Evolutionary conservation across 1,140 invertebrate genomes (phyloP).

Genomic region (Musca vetustissima): DNA sequence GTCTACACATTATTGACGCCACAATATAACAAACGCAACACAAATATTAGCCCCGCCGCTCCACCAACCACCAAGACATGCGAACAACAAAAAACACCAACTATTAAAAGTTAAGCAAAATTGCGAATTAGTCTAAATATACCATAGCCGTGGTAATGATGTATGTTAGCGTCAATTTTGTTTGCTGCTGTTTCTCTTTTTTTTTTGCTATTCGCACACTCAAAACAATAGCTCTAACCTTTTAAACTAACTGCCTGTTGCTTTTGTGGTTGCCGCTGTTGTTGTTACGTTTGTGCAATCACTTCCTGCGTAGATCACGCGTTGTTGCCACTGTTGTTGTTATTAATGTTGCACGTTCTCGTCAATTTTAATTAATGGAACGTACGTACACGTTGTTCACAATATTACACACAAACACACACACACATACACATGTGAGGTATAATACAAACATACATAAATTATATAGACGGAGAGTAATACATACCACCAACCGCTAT

Average conservation of each 20-base stretch:
- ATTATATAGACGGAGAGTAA: too few species aligned
- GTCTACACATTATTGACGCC: background rate
- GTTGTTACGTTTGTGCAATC: background rate
- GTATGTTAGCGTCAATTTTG: conserved; percentile 6
- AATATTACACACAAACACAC: too few species aligned
- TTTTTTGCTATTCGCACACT: conserved; percentile 7
- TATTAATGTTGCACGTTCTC: conserved; percentile 24
- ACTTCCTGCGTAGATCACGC: conserved; percentile 21
- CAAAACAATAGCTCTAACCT: conserved; percentile 8
- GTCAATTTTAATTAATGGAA: conserved; percentile 22
- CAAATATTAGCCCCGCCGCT: conserved; percentile 20
- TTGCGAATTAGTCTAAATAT: conserved; percentile 4
- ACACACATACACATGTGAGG: too few species aligned
- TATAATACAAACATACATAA: too few species aligned
- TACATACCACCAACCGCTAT: too few species aligned
- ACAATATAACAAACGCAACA: conserved; percentile 4
- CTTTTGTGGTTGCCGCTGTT: too few species aligned
- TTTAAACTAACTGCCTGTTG: background rate
- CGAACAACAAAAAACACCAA: background rate
- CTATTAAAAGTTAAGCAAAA: conserved; percentile 8
- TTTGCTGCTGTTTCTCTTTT: conserved; percentile 1
- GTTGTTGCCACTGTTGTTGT: conserved; percentile 20
- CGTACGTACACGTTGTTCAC: background rate
- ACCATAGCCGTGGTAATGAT: conserved; percentile 11
- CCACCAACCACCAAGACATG: background rate